Conservation (phyloP, 2,113 vertebrate genomes). For the Puffinus mauretanicus region DNA sequence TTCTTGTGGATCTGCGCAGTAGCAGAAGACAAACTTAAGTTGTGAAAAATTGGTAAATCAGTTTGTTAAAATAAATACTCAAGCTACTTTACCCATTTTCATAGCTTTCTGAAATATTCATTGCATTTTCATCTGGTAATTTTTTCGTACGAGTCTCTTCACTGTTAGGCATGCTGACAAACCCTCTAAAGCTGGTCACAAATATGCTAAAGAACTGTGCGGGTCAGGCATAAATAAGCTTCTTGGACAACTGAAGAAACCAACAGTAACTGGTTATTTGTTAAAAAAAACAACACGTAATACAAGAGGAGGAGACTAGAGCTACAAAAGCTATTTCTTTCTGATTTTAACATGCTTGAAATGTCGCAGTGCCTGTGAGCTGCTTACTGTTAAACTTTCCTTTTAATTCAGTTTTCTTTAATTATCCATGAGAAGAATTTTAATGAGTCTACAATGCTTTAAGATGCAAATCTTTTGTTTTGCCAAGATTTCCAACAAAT, state of each 20-base stretch:
- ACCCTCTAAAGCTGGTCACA: neutral
- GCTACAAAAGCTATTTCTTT: constrained; percentile 61
- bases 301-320: constrained; percentile 51
- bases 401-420: constrained; percentile 63
- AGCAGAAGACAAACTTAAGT: neutral
- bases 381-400: constrained; percentile 63
- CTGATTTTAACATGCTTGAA: constrained; percentile 66
- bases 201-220: neutral
- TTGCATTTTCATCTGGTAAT: neutral
- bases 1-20: neutral
- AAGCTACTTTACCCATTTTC: constrained; percentile 58
- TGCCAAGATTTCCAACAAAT: neutral
- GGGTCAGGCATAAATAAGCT: neutral
- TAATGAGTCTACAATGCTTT: constrained; percentile 73
- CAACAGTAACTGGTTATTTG: constrained; percentile 5
- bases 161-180: constrained; percentile 49
- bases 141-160: neutral
- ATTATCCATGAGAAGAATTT: constrained; percentile 72
- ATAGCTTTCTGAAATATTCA: neutral
- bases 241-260: neutral
- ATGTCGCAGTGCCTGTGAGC: constrained; percentile 37
- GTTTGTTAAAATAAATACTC: neutral
- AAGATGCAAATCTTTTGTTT: constrained; percentile 73
- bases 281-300: neutral
- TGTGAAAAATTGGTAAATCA: neutral